phyloP scores from a whole-genome alignment of 2,888 invertebrate species.

The Lycocerus yunnanus region DNA sequence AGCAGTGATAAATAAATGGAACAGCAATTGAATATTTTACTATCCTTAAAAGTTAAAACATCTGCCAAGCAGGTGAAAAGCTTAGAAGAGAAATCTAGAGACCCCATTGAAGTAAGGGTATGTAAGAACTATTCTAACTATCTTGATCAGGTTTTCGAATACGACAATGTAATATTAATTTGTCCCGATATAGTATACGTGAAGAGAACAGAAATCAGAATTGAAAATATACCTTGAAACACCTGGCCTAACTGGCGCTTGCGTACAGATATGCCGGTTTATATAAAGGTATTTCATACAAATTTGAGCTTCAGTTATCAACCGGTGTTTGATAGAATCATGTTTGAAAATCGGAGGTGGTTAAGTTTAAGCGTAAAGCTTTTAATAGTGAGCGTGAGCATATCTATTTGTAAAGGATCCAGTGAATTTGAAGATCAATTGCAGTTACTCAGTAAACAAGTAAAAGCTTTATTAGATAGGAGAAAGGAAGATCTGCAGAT shows the following conservation, averaged over 20 bases:
- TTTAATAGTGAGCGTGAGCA: slow-evolving; percentile 30
- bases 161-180: background rate
- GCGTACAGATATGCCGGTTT: slow-evolving; percentile 21
- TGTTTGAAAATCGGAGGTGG: slow-evolving; percentile 19
- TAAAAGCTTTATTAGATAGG: slow-evolving; percentile 58
- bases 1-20: background rate
- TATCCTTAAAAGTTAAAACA: slow-evolving; percentile 16
- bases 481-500: slow-evolving; percentile 60
- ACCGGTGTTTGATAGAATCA: slow-evolving; percentile 11
- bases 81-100: slow-evolving; percentile 19
- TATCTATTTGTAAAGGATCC: slow-evolving; percentile 12
- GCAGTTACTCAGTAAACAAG: slow-evolving; percentile 59
- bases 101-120: slow-evolving; percentile 19
- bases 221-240: slow-evolving; percentile 27
- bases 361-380: slow-evolving; percentile 22
- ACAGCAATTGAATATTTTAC: background rate
- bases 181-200: background rate
- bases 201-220: background rate
- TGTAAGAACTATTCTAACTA: background rate
- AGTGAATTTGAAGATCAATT: slow-evolving; percentile 55
- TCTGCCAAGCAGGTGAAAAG: slow-evolving; percentile 29
- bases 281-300: slow-evolving; percentile 27
- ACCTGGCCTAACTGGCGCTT: slow-evolving; percentile 28
- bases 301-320: slow-evolving; percentile 24
- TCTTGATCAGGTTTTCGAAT: background rate